These are phyloP conservation scores for Micromys minutus DNA, from an alignment of 2,113 vertebrate genomes.

Conservation along the genomic window DNA sequence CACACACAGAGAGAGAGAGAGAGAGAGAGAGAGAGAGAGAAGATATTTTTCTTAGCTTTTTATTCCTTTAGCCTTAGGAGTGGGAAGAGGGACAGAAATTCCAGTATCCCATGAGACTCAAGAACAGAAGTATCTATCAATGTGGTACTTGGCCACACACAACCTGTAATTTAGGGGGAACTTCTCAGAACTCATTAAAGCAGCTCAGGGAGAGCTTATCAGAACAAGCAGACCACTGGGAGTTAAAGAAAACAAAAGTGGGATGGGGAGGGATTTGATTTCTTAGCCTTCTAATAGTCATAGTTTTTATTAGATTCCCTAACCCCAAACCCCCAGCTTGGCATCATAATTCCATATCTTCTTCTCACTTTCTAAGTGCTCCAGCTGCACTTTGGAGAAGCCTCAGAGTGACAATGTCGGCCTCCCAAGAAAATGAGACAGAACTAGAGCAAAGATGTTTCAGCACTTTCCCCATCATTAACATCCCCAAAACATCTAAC, in stretches of 20 bases:
- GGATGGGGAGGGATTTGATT: neutral
- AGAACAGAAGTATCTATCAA: conserved; percentile 25
- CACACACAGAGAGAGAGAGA: neutral
- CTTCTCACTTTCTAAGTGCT: conserved; percentile 2
- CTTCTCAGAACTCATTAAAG: conserved; percentile 17
- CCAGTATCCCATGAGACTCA: neutral
- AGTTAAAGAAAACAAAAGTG: conserved; percentile 1
- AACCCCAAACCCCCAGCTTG: neutral
- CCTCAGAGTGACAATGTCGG: neutral
- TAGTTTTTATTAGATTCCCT: conserved; percentile 27
- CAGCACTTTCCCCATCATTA: neutral
- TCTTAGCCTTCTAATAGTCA: conserved; percentile 4
- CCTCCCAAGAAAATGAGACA: neutral
- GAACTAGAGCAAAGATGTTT: neutral
- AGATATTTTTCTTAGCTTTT: neutral
- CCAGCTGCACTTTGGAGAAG: neutral
- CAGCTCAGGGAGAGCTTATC: neutral
- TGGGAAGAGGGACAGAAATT: neutral
- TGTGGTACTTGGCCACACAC: neutral
- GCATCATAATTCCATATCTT: neutral
- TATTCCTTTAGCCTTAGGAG: neutral
- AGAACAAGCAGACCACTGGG: neutral
- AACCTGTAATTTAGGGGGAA: neutral
- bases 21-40: neutral
- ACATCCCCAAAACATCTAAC: conserved; percentile 12